These are phyloP conservation scores for Halocaridina rubra DNA, from an alignment of 2,888 invertebrate species.

Conservation along the genomic window DNA sequence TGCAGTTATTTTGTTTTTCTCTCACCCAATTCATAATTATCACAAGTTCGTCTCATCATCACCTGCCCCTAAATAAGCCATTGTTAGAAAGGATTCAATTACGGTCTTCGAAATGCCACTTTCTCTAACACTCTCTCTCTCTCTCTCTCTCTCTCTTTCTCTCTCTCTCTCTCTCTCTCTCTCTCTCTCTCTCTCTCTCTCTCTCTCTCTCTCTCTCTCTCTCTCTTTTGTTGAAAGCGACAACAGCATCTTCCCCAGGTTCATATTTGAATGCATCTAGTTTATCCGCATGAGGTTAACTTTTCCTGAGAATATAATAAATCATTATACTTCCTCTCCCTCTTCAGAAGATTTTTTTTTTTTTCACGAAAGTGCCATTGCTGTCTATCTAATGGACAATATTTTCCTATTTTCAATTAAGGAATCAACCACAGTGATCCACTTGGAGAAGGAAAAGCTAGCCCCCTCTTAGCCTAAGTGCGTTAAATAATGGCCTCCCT, in stretches of 20 bases:
- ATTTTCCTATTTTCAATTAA: no score
- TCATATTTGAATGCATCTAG: background rate
- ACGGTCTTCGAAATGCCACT: slow-evolving; percentile 4
- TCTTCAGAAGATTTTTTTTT: no score
- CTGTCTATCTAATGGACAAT: no score
- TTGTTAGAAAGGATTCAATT: no score
- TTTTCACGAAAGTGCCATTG: no score
- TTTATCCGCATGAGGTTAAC: background rate
- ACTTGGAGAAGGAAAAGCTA: no score
- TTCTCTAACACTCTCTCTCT: background rate
- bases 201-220: slow-evolving; percentile 23
- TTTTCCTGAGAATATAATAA: no score
- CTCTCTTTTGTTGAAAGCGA: background rate
- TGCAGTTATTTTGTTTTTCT: background rate
- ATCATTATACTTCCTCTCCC: no score
- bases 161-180: background rate
- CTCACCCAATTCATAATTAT: slow-evolving; percentile 10
- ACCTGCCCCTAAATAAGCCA: background rate
- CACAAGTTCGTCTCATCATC: slow-evolving; percentile 22
- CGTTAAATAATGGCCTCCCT: no score
- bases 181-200: slow-evolving; percentile 28
- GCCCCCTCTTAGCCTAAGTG: no score
- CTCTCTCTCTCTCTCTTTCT: background rate
- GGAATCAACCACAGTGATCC: no score
- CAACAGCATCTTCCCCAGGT: no score